These are phyloP conservation scores for Botrylloides violaceus DNA, from an alignment of 23 tunicate species.

Conservation along the genomic window DNA sequence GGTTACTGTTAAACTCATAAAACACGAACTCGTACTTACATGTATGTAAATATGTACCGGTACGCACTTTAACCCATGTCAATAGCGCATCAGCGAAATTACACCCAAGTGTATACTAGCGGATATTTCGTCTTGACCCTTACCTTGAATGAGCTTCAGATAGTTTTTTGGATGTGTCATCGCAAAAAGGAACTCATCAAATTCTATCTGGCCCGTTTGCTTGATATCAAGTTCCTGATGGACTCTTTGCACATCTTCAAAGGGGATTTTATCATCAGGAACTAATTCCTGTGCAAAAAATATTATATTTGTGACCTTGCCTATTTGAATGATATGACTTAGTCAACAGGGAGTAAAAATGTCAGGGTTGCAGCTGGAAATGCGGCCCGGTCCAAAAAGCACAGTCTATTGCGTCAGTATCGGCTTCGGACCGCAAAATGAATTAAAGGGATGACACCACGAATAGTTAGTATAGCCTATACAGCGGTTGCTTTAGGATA, in stretches of 20 bases:
- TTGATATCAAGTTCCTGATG: conserved; percentile 50
- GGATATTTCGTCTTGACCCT: too few species aligned
- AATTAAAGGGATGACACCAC: background rate
- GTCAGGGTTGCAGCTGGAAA: background rate
- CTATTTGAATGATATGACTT: background rate
- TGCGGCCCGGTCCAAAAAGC: too few species aligned
- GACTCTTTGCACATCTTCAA: conserved; percentile 23
- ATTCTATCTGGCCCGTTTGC: conserved; percentile 67
- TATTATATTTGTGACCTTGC: background rate
- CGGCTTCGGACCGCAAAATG: too few species aligned
- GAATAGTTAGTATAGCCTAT: background rate
- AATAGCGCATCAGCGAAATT: too few species aligned
- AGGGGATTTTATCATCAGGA: conserved; percentile 33
- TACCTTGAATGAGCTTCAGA: conserved; percentile 41
- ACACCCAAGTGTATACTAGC: too few species aligned
- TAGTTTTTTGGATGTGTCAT: conserved; percentile 60
- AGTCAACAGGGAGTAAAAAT: background rate
- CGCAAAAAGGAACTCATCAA: conserved; percentile 69
- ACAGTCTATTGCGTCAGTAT: too few species aligned
- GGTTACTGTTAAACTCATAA: too few species aligned
- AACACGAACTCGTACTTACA: too few species aligned
- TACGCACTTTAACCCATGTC: too few species aligned
- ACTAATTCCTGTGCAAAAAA: conserved; percentile 11
- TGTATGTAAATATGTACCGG: too few species aligned
- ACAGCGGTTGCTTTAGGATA: background rate